Conservation (phyloP, 2,888 invertebrate species). For the Drosophila macrothrix region DNA sequence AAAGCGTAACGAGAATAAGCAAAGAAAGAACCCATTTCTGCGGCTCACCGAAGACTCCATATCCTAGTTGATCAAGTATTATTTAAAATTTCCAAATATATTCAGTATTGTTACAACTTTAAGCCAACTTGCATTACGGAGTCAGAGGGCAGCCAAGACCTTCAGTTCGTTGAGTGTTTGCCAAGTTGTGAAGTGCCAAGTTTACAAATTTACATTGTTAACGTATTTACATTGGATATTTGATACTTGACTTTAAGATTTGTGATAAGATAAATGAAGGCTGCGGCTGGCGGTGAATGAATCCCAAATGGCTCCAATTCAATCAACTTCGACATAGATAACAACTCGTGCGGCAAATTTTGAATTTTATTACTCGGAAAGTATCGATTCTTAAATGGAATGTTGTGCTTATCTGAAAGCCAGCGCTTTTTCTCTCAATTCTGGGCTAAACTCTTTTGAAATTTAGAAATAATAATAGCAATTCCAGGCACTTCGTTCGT, state of each 20-base stretch:
- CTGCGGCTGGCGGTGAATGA: not conserved
- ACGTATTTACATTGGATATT: not conserved
- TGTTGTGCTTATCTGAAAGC: not conserved
- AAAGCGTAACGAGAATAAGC: constrained; percentile 25
- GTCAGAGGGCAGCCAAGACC: not conserved
- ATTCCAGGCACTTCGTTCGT: not conserved
- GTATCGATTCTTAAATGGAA: not conserved
- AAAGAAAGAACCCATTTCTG: constrained; percentile 4
- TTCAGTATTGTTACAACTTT: not conserved
- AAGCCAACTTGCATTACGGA: not conserved
- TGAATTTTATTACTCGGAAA: not conserved
- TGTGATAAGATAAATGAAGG: too few relatives aligned
- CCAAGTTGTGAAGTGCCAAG: not conserved
- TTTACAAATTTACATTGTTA: not conserved
- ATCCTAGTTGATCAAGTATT: not conserved
- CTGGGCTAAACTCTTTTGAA: not conserved
- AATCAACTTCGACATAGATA: not conserved
- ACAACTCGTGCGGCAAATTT: not conserved
- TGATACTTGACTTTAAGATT: not conserved
- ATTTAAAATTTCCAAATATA: not conserved
- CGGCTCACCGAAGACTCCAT: not conserved
- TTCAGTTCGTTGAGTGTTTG: not conserved
- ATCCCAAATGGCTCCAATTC: not conserved
- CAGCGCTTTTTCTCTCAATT: not conserved
- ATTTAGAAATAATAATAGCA: not conserved